Evolutionary conservation across 2,888 invertebrate species (phyloP).

Genomic region (Ganaspis brasiliensis): DNA sequence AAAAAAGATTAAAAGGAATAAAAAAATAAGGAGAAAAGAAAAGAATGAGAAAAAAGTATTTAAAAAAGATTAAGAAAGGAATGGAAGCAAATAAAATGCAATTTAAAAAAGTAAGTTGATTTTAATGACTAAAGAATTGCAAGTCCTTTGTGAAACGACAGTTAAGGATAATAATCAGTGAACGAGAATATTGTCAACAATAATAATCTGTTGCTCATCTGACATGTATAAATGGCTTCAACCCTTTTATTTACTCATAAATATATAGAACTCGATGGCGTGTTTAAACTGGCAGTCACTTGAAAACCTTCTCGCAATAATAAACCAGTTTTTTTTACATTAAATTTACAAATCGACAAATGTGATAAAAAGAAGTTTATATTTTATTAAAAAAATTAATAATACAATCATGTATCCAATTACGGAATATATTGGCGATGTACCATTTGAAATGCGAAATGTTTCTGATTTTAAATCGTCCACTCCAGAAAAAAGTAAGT

Average conservation of each 20-base stretch:
- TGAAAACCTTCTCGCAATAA: conserved; percentile 23
- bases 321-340: not conserved
- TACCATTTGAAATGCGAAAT: conserved; percentile 15
- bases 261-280: conserved; percentile 57
- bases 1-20: no score
- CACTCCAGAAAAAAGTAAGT: conserved; percentile 13
- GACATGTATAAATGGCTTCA: conserved; percentile 65
- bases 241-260: conserved; percentile 26
- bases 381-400: no score
- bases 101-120: no score
- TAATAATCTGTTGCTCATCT: conserved; percentile 67
- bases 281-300: conserved; percentile 49
- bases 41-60: no score
- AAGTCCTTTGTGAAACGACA: not conserved
- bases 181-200: conserved; percentile 62
- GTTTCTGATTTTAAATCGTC: not conserved
- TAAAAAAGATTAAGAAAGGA: no score
- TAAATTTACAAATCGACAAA: not conserved
- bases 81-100: no score
- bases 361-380: no score
- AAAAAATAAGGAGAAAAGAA: no score
- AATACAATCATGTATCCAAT: conserved; percentile 5
- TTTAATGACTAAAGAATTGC: no score
- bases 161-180: conserved; percentile 23
- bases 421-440: not conserved